Evolutionary conservation across 2,797 vertebrate genomes (phyloP).

Genomic region (Tapirus indicus): DNA sequence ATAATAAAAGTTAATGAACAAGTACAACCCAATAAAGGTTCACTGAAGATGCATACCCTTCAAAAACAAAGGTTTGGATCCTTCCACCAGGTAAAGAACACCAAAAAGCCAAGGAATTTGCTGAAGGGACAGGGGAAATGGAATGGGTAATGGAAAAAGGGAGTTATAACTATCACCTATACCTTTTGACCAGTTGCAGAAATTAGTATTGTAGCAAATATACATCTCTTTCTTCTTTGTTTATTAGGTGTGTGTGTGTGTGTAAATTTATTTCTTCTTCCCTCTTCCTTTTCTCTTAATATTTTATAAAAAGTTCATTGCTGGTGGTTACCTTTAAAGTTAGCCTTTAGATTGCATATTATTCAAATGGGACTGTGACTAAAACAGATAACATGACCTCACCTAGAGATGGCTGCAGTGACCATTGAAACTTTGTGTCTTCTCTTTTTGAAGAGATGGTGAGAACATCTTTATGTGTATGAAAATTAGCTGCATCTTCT

Average conservation of each 20-base stretch:
- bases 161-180: neutral
- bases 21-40: neutral
- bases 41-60: neutral
- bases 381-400: neutral
- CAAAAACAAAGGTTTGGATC: conserved; percentile 21
- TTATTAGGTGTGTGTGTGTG: neutral
- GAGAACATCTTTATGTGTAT: neutral
- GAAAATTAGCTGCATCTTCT: neutral
- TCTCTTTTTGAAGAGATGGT: neutral
- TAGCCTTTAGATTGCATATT: neutral
- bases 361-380: neutral
- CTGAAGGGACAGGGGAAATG: neutral
- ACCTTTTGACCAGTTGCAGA: conserved; percentile 5
- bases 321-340: neutral
- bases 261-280: neutral
- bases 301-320: conserved; percentile 7
- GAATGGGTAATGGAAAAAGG: neutral
- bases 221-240: neutral
- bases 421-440: neutral
- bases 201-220: neutral
- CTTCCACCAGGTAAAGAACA: neutral
- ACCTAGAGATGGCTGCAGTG: neutral
- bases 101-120: neutral
- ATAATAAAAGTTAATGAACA: conserved; percentile 38
- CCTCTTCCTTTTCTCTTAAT: neutral